These are phyloP conservation scores for Xestia c-nigrum DNA, from an alignment of 2,888 invertebrate species.

Conservation along the genomic window DNA sequence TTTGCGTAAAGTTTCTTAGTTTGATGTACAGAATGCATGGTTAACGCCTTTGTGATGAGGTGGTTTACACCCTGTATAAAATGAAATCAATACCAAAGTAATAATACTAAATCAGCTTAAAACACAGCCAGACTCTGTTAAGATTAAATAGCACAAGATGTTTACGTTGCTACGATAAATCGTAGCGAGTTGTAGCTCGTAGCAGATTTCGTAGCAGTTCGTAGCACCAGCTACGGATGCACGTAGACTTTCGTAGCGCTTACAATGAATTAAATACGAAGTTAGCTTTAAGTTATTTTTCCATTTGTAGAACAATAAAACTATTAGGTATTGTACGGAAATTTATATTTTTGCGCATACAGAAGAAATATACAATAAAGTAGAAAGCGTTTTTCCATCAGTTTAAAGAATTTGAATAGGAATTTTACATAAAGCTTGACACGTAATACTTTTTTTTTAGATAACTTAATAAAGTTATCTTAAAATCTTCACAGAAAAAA, in stretches of 20 bases:
- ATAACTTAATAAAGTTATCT: neutral
- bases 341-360: neutral
- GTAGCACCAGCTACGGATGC: conserved; percentile 61
- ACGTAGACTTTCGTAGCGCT: conserved; percentile 55
- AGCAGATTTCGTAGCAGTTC: conserved; percentile 31
- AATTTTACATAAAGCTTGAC: neutral
- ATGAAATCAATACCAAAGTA: neutral
- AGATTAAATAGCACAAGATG: conserved; percentile 28
- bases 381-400: neutral
- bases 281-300: conserved; percentile 47
- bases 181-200: conserved; percentile 55
- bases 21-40: too few species aligned
- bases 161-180: conserved; percentile 49
- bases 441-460: neutral
- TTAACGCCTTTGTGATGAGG: too few species aligned
- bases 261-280: conserved; percentile 66
- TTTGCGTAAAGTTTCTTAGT: too few species aligned
- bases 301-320: conserved; percentile 23
- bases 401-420: neutral
- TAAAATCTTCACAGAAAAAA: neutral
- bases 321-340: neutral
- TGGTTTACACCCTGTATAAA: too few species aligned
- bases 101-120: conserved; percentile 10
- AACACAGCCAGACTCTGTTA: conserved; percentile 3
- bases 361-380: too few species aligned